Base-by-base conservation (phyloP, 2,888 invertebrate species). In the Melitaea athalia region DNA sequence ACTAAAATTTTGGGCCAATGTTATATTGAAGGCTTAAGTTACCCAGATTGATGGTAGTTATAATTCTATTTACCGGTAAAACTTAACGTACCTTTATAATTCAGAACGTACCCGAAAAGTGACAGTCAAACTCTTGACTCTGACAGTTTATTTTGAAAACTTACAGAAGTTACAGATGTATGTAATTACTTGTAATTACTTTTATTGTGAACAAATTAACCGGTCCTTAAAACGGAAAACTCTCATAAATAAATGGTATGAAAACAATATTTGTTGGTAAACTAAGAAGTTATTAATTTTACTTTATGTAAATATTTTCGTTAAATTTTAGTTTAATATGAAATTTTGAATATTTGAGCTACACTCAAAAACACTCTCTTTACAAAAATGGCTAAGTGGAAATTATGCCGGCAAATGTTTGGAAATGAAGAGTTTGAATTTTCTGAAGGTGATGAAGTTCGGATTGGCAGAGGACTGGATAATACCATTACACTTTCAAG, bases 321-420 rank as follows among this genome's bases (percentile, higher is more conserved):
- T 57, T 57, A 57, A 15, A 42, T 57, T 38, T 38, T 0, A 12
- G 57, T 15, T 8, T 10, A 14, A 10, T 57, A 57, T n/a, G 42
- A 43, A 63, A 24, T 33, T 47, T 42, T 64, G 10, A 31, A n/a
- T 43, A 53, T 43, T 38, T 24, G 11, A 14, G n/a, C 12, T 6
- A 38, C 24, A 47, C 24, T 52, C 31, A 15, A 6, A n/a, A n/a
- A n/a, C n/a, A n/a, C n/a, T n/a, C n/a, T n/a, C n/a, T 24, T 59
- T 42, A 59, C 17, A 33, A 82, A 75, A 74, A 92, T 92, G 91
- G 77, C 85, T 64, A 85, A 83, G 73, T 92, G 92, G 92, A 91
- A 87, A 76, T 72, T 92, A 77, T 77, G 75, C 72, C 85, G 91
- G 14, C 84, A 85, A 79, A 68, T 70, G 31, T 87, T 78, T 77